Evolutionary conservation across 2,797 vertebrate species (phyloP), one percentile per base, ranked within the genome.

Genomic region (Acanthornis magna): DNA sequence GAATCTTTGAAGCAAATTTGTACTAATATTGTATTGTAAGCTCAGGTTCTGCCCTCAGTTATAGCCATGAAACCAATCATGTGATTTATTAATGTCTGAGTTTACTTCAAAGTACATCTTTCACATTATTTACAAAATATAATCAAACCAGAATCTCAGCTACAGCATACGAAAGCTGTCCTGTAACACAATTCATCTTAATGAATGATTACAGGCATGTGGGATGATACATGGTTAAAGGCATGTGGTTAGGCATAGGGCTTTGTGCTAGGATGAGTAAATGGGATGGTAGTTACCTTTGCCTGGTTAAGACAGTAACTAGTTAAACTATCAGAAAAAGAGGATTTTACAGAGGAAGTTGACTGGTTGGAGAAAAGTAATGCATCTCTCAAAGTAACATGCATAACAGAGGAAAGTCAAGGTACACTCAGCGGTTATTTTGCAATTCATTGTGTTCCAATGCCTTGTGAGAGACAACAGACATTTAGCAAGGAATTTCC

Each of bases 391-490:
- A 19, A 45, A 78, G 30, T 61, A 79, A 23, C 11, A 32, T 10
- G 63, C 51, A 76, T 89, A 92, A 73, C 51, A 73, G 76, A 89
- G 45, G 58, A 85, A 88, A 94, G 85, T 70, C 65, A 60, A 82
- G 82, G 58, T 63, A 71, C 53, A 79, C 29, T 87, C 84, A 73
- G 80, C 14, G 43, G 22, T 55, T 78, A 2, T 93, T 93, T 93
- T 82, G 89, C 89, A 94, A 82, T 27, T 74, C 23, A 6, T 85
- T 91, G 80, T 93, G 43, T 73, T 58, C 26, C 67, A n/a, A 22
- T 36, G 50, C 9, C 21, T 55, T n/a, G 30, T 40, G 71, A 76
- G 2, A 34, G 83, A 40, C 27, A 17, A 16, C 19, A 40, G 55
- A 23, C 50, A 48, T 73, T 84, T 54, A 62, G 34, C 27, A 22